Conservation (phyloP, 2,113 vertebrate genomes). For the Bostrychus sinensis region DNA sequence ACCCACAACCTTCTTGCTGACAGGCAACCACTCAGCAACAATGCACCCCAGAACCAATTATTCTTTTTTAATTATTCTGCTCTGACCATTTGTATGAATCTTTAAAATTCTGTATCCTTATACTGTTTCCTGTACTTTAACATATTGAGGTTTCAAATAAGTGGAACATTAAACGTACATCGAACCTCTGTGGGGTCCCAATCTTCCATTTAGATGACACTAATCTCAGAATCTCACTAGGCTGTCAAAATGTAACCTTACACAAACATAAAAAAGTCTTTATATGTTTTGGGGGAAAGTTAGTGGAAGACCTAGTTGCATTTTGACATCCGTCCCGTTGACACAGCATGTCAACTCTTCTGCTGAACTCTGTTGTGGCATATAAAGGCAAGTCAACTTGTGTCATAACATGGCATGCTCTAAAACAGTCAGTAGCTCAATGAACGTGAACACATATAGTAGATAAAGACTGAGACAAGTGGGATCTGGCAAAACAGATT, state of each 20-base stretch:
- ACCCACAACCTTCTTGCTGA: no score
- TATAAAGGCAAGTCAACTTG: constrained; percentile 49
- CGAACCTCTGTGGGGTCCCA: no score
- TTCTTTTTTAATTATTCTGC: no score
- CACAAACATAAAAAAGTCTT: not conserved
- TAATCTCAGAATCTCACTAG: not conserved
- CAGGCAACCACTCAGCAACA: no score
- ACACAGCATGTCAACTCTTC: constrained; percentile 36
- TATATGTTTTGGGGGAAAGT: constrained; percentile 13
- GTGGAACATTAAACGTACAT: no score
- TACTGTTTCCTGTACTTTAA: no score
- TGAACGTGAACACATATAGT: constrained; percentile 17
- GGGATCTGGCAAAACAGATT: constrained; percentile 52
- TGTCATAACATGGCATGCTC: constrained; percentile 52
- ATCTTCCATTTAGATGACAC: no score
- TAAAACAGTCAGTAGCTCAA: constrained; percentile 50
- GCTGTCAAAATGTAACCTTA: not conserved
- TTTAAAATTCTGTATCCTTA: no score
- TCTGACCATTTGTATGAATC: no score
- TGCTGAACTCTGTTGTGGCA: constrained; percentile 15
- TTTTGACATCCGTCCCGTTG: constrained; percentile 54
- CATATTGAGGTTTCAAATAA: no score
- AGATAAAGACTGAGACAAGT: constrained; percentile 36
- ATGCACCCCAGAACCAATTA: no score
- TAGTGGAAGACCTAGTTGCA: constrained; percentile 18